phyloP scores from a whole-genome alignment of 1,140 invertebrate genomes.

The Zaprionus tsacasi region DNA sequence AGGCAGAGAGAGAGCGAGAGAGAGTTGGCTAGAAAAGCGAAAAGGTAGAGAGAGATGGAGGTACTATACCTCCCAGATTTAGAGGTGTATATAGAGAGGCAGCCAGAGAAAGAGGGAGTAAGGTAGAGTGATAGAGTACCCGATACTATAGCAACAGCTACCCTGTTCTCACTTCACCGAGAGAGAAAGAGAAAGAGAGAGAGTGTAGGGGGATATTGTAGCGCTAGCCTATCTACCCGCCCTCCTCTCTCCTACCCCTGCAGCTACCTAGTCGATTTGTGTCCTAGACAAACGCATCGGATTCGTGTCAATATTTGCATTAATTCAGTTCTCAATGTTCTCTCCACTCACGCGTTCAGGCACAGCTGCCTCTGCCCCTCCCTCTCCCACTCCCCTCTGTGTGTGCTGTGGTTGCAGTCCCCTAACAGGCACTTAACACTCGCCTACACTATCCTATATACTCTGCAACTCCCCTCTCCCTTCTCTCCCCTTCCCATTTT shows the following conservation, averaged over 20 bases:
- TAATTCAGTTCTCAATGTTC: constrained; percentile 57
- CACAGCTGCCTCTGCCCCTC: neutral
- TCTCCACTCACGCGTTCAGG: constrained; percentile 18
- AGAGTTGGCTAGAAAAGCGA: neutral
- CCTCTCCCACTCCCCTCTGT: neutral
- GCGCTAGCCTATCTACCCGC: neutral
- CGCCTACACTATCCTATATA: neutral
- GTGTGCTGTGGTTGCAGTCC: constrained; percentile 39
- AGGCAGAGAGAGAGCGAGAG: neutral
- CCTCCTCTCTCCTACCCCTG: neutral
- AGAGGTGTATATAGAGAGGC: too few species aligned
- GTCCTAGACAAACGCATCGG: constrained; percentile 60
- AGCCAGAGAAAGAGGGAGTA: neutral
- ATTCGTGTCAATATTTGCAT: constrained; percentile 77
- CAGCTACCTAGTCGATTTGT: constrained; percentile 17
- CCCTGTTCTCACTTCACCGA: neutral
- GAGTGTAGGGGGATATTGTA: neutral
- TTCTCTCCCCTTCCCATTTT: neutral
- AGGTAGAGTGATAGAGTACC: neutral
- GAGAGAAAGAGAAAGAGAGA: neutral
- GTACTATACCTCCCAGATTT: too few species aligned
- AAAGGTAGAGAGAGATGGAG: neutral
- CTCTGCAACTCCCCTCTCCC: neutral
- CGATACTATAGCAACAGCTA: neutral
- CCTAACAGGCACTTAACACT: constrained; percentile 29